Conservation (phyloP, 2,888 invertebrate genomes). For the Cephus sareptanus region DNA sequence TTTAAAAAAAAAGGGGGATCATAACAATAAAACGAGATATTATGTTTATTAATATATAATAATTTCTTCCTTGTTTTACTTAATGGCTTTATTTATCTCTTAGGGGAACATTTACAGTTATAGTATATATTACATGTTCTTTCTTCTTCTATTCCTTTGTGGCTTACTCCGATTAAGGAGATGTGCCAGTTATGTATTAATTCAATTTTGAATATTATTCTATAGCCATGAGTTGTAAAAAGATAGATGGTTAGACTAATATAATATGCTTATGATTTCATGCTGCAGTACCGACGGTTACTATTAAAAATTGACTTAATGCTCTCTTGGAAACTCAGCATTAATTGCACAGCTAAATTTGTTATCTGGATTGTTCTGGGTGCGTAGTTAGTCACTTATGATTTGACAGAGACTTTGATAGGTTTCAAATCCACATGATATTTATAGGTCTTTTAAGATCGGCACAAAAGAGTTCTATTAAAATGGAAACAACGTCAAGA, state of each 20-base stretch:
- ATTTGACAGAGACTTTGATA: not conserved
- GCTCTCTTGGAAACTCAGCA: not conserved
- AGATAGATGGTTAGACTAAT: not conserved
- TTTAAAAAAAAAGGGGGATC: not conserved
- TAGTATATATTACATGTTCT: no score
- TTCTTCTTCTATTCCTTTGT: no score
- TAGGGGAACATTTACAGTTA: no score
- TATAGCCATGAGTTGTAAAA: not conserved
- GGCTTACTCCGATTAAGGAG: no score
- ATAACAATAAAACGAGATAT: not conserved
- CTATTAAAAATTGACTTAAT: not conserved
- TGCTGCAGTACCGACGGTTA: not conserved
- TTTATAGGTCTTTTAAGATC: not conserved
- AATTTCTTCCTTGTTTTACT: no score
- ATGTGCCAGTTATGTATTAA: not conserved
- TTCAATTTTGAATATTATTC: not conserved
- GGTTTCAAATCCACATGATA: not conserved
- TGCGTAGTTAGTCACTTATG: not conserved
- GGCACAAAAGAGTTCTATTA: constrained; percentile 14
- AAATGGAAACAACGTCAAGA: constrained; percentile 46
- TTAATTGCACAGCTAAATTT: not conserved
- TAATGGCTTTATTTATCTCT: no score
- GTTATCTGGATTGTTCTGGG: not conserved
- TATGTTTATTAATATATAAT: not conserved
- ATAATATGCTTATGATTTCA: not conserved